Evolutionary conservation across 2,797 vertebrate genomes (phyloP), one percentile per base, ranked within the genome.

Genomic region (Poecilia gillii): DNA sequence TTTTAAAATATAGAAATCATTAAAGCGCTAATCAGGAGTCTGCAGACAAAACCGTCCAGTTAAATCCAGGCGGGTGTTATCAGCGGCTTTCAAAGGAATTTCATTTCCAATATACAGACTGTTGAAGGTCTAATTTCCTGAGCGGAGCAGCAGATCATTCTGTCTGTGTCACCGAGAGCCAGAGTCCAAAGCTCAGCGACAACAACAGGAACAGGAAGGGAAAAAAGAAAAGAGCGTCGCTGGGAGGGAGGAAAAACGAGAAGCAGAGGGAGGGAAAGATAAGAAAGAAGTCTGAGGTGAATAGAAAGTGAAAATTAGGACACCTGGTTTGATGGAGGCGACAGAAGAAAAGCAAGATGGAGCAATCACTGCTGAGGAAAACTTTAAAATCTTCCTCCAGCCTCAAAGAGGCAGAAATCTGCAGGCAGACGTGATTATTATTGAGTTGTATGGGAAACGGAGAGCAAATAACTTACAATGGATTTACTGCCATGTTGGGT

Each of bases 71-170:
- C 41, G 8, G 41, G 28, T 4, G n/a, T 45, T 77, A 46, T 84
- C 66, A 75, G 57, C 39, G 59, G 25, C 76, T 88, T 84, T 87
- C 76, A 88, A 82, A 88, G 76, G 85, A 93, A 91, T 90, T 87
- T 87, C 77, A 89, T 88, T 84, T 91, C 81, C 90, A 92, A 84
- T 84, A 86, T 77, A 85, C 43, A 85, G 77, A 81, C 83, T 85
- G 88, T 86, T 90, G 84, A 92, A 85, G 84, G 88, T 89, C 87
- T 91, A 92, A 91, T 92, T 91, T 92, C 90, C 84, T 89, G 87
- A 83, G 77, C 83, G 80, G 87, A 78, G 73, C 78, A 77, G 80
- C 73, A 33, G 51, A 83, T 73, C 76, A 25, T 62, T 71, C 45
- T 68, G 73, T 80, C 62, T 74, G 66, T 74, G 72, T 70, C 18